These are phyloP conservation scores for Siphamia tubifer DNA, from an alignment of 2,113 vertebrate genomes.

Conservation along the genomic window DNA sequence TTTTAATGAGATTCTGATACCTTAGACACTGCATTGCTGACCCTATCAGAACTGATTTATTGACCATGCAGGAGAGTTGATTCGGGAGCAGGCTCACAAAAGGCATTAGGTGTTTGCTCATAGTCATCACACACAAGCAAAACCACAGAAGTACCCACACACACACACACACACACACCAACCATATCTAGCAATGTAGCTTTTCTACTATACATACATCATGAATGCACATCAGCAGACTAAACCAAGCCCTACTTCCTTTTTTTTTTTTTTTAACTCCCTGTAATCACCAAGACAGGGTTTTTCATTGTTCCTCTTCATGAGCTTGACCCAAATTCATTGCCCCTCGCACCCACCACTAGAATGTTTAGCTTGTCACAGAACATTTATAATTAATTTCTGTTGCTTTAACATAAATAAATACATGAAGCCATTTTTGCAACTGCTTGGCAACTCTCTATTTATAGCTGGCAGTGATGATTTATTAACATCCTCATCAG, in stretches of 20 bases:
- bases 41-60: slow-evolving; percentile 63
- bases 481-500: slow-evolving; percentile 74
- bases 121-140: not conserved
- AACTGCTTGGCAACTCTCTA: slow-evolving; percentile 74
- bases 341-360: slow-evolving; percentile 47
- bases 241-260: slow-evolving; percentile 25
- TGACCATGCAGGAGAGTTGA: slow-evolving; percentile 51
- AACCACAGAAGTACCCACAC: not conserved
- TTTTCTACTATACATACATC: not conserved
- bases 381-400: slow-evolving; percentile 73
- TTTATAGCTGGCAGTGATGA: slow-evolving; percentile 68
- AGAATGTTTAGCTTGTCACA: slow-evolving; percentile 65
- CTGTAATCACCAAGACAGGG: slow-evolving; percentile 32
- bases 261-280: slow-evolving; percentile 14
- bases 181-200: not conserved
- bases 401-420: slow-evolving; percentile 78
- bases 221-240: not conserved
- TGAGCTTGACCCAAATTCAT: slow-evolving; percentile 71
- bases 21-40: slow-evolving; percentile 43
- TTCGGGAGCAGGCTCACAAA: slow-evolving; percentile 20
- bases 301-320: slow-evolving; percentile 36
- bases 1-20: slow-evolving; percentile 67
- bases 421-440: slow-evolving; percentile 74
- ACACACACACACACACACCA: not conserved
- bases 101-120: slow-evolving; percentile 24